Base-by-base conservation (phyloP, 1,140 invertebrate species). In the Drosophila takahashii region DNA sequence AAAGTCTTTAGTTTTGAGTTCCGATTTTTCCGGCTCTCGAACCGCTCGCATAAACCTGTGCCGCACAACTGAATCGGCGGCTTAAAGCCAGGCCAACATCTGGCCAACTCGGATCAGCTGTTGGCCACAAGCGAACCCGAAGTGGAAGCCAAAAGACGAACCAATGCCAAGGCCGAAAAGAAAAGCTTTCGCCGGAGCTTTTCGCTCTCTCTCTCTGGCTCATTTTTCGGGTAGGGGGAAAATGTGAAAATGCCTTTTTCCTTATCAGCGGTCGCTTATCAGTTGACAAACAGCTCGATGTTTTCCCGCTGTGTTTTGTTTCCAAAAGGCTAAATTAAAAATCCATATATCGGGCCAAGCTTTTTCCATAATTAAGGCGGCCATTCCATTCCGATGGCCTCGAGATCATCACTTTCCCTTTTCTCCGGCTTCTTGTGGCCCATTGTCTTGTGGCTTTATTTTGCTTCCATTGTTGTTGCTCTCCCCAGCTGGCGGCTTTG, bases 81-180 rank as follows among this genome's bases (percentile, higher is more conserved):
- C 0, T 39, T 36, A 27, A 26, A 50, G 34, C 16, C 58, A 58
- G 32, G 29, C 6, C 44, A 62, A 51, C 66, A 56, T 57, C 45
- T 67, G 64, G 45, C 60, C 36, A 59, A 48, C 13, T 59, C 59
- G 36, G 26, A 62, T 62, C 59, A 62, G 59, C 59, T 62, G 59
- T 51, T 65, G 64, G 45, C 60, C 36, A 42, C 15, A 47, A 58
- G 26, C 53, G 36, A 44, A 54, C 7, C 57, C 50, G 42, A 73
- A 81, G 48, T 41, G 64, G 13, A 10, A 34, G 39, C 26, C 41
- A 9, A 34, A 57, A 29, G 9, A 29, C 70, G 39, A 60, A 22
- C 37, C 81, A 84, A 79, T 71, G 83, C 79, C 83, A 87, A 86
- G 83, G 79, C 83, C 83, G 81, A 58, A 18, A 48, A 51, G 60